Conservation (phyloP, 1,140 invertebrate species). For the Pomacea maculata region DNA sequence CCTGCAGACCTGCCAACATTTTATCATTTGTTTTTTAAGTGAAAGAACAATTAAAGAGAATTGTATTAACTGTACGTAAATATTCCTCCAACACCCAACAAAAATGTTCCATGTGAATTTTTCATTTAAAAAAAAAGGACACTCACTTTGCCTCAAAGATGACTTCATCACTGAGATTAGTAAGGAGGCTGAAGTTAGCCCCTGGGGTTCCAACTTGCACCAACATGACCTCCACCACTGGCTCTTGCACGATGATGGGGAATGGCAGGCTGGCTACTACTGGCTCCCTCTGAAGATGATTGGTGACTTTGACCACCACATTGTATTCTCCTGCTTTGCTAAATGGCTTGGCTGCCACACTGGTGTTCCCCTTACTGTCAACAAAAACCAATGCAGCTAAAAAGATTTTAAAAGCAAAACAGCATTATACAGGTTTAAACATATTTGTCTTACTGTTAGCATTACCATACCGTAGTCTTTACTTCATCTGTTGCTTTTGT, state of each 20-base stretch:
- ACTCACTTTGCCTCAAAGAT: constrained; percentile 26
- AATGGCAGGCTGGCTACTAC: constrained; percentile 15
- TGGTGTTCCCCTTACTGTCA: constrained; percentile 28
- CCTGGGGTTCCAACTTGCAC: background rate
- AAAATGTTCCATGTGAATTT: background rate
- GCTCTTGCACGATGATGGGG: constrained; percentile 25
- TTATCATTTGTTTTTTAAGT: no score
- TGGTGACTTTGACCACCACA: constrained; percentile 31
- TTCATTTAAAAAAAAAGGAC: no score
- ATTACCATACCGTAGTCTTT: background rate
- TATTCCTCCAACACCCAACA: background rate
- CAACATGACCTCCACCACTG: constrained; percentile 1
- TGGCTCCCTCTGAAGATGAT: constrained; percentile 25
- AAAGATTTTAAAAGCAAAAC: no score
- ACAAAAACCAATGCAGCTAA: background rate
- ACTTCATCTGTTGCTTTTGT: background rate
- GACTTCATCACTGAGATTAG: constrained; percentile 7
- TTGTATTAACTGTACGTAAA: background rate
- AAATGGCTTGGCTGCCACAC: constrained; percentile 22
- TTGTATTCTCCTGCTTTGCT: constrained; percentile 20
- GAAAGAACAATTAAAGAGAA: background rate
- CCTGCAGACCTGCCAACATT: constrained; percentile 16
- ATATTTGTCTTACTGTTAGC: background rate
- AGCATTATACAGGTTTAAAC: background rate
- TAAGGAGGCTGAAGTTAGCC: background rate